These are phyloP conservation scores for Drosophila micromelanica DNA, from an alignment of 1,140 invertebrate genomes.

Conservation along the genomic window DNA sequence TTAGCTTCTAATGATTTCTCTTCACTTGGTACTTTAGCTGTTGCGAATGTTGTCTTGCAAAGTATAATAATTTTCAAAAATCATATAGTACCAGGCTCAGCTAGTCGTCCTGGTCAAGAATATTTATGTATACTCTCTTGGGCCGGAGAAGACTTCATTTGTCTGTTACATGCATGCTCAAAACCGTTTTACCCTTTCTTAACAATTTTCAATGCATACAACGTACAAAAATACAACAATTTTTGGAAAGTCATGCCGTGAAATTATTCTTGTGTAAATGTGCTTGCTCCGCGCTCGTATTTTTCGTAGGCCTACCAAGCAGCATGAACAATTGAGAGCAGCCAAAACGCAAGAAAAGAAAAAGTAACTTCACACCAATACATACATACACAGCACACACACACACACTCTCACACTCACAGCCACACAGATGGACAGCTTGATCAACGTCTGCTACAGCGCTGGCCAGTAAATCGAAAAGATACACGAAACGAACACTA, in stretches of 20 bases:
- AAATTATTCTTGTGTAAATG: conserved; percentile 70
- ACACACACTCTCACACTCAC: conserved; percentile 6
- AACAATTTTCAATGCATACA: too few species aligned
- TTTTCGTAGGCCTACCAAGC: conserved; percentile 71
- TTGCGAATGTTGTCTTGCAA: too few species aligned
- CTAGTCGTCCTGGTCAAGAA: too few species aligned
- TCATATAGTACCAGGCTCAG: too few species aligned
- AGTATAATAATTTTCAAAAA: too few species aligned
- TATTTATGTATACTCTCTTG: too few species aligned
- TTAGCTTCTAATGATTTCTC: too few species aligned
- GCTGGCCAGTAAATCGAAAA: conserved; percentile 69
- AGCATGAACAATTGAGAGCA: conserved; percentile 77
- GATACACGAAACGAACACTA: conserved; percentile 74
- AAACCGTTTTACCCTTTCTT: too few species aligned
- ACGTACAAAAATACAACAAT: neutral
- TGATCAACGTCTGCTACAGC: conserved; percentile 38
- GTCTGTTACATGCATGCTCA: neutral
- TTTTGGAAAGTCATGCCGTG: conserved; percentile 76
- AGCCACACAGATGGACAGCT: conserved; percentile 10
- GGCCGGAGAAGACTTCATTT: too few species aligned
- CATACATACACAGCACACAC: conserved; percentile 18
- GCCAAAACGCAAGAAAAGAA: conserved; percentile 74
- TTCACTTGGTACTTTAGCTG: too few species aligned
- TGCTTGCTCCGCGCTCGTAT: conserved; percentile 42
- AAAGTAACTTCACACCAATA: conserved; percentile 75